A percentile compares a stretch with the other conserved stretches of the same genome.
Evolutionary conservation across 2,888 invertebrate genomes (phyloP).

Genomic region (Euplexia lucipara): DNA sequence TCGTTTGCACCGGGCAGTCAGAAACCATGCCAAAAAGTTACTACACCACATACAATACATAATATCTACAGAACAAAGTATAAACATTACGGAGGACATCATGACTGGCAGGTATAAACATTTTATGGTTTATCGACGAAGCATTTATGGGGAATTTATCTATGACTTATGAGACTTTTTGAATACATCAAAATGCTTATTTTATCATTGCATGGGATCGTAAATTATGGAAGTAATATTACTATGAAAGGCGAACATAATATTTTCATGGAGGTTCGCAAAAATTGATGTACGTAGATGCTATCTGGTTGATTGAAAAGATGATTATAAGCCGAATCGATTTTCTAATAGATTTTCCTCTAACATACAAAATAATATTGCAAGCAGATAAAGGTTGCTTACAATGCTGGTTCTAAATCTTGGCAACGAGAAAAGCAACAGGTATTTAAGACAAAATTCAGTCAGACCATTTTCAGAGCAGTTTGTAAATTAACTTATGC

Average conservation of each 20-base stretch:
- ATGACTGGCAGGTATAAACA: constrained; percentile 69
- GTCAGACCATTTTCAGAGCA: constrained; percentile 21
- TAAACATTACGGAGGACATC: constrained; percentile 55
- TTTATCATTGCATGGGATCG: constrained; percentile 55
- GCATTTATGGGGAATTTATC: constrained; percentile 53
- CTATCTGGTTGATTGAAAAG: not conserved
- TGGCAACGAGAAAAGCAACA: constrained; percentile 48
- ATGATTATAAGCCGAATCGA: not conserved
- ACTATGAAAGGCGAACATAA: not conserved
- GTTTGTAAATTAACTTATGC: constrained; percentile 38
- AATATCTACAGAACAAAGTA: constrained; percentile 45
- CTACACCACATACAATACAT: constrained; percentile 51
- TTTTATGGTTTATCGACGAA: constrained; percentile 75
- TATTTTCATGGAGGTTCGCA: not conserved
- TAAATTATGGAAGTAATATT: constrained; percentile 51
- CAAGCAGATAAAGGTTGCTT: not conserved
- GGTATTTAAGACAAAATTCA: constrained; percentile 39
- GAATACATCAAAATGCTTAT: constrained; percentile 59
- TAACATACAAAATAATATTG: not conserved
- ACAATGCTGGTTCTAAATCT: constrained; percentile 29
- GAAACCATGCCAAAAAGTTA: constrained; percentile 52
- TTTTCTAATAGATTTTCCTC: not conserved
- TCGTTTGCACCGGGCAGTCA: constrained; percentile 10
- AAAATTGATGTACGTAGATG: not conserved
- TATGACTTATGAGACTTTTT: constrained; percentile 49